phyloP scores from a whole-genome alignment of 2,113 vertebrate genomes.

The Perognathus longimembris region DNA sequence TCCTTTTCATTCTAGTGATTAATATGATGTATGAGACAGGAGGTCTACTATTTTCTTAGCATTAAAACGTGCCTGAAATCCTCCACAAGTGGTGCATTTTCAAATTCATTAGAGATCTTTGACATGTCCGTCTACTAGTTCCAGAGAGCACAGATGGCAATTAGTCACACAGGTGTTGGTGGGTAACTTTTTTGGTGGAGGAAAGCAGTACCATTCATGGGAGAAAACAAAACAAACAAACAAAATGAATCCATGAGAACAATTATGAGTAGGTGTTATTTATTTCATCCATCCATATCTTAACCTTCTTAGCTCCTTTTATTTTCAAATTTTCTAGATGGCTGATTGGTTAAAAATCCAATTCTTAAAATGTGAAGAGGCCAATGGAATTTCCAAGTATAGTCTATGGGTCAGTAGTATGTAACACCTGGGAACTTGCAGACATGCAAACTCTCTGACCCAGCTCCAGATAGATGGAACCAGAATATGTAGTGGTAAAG shows the following conservation, averaged over 20 bases:
- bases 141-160: constrained; percentile 25
- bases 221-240: constrained; percentile 5
- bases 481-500: neutral
- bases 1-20: constrained; percentile 34
- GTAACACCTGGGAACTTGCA: neutral
- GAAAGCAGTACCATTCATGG: neutral
- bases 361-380: neutral
- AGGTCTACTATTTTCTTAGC: constrained; percentile 53
- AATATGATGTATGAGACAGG: constrained; percentile 30
- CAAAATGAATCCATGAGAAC: too few species aligned
- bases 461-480: neutral
- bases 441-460: neutral
- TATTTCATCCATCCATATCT: neutral
- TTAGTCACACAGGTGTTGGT: constrained; percentile 45
- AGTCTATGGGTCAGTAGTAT: neutral
- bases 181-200: constrained; percentile 6
- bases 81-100: constrained; percentile 20
- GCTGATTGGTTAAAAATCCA: neutral
- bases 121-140: constrained; percentile 35
- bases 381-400: neutral
- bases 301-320: neutral
- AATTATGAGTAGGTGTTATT: neutral
- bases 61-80: constrained; percentile 25
- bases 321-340: constrained; percentile 31
- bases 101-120: constrained; percentile 61